Conservation (phyloP, 2,888 invertebrate species). For the Pelosia muscerda region DNA sequence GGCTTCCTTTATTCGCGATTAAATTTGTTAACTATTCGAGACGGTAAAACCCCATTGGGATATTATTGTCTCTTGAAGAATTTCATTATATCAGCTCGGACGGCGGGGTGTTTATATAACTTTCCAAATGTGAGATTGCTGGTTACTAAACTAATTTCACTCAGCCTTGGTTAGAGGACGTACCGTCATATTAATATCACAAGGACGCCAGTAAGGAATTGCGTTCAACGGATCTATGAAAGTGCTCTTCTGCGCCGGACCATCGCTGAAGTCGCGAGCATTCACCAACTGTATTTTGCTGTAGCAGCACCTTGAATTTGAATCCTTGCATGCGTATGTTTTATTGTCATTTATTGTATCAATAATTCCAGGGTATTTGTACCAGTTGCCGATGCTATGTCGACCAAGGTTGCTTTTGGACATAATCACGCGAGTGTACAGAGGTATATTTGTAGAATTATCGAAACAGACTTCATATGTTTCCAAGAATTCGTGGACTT, state of each 20-base stretch:
- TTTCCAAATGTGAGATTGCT: too few relatives aligned
- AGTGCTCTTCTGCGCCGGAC: constrained; percentile 41
- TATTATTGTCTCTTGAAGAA: too few relatives aligned
- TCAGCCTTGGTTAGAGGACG: too few relatives aligned
- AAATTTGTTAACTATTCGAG: too few relatives aligned
- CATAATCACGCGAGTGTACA: constrained; percentile 31
- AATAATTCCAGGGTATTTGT: constrained; percentile 28
- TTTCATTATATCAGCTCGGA: too few relatives aligned
- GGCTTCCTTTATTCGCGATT: too few relatives aligned
- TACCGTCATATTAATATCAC: too few relatives aligned
- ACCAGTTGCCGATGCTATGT: constrained; percentile 24
- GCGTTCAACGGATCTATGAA: constrained; percentile 49
- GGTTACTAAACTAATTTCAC: too few relatives aligned
- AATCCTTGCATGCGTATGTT: constrained; percentile 33
- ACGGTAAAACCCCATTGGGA: too few relatives aligned
- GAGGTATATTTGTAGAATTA: constrained; percentile 32
- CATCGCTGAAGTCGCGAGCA: constrained; percentile 42
- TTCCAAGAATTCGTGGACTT: constrained; percentile 36
- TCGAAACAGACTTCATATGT: constrained; percentile 48
- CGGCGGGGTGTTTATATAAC: too few relatives aligned
- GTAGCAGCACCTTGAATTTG: constrained; percentile 40
- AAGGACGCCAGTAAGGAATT: constrained; percentile 42
- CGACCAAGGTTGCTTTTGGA: constrained; percentile 15
- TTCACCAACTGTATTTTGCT: constrained; percentile 45
- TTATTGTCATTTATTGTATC: not conserved